Conservation (phyloP, 2,888 invertebrate genomes). For the Phymatocera aterrima region DNA sequence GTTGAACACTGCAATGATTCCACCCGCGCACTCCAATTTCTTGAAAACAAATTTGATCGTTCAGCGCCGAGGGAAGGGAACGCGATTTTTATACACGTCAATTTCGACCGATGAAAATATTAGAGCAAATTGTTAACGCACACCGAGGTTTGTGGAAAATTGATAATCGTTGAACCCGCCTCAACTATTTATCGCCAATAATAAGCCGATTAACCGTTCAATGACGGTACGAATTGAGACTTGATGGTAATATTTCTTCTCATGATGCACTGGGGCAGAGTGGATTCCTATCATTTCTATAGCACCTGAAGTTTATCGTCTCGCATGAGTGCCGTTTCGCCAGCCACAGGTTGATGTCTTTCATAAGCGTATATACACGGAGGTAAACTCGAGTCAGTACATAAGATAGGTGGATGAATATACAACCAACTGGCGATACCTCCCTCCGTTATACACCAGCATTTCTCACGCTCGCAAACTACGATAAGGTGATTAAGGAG, state of each 20-base stretch:
- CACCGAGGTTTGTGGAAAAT: no score
- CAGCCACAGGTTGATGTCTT: neutral
- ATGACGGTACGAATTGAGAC: no score
- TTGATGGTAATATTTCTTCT: no score
- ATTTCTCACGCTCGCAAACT: slow-evolving; percentile 35
- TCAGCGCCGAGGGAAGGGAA: neutral
- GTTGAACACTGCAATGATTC: neutral
- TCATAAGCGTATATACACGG: neutral
- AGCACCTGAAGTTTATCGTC: slow-evolving; percentile 8
- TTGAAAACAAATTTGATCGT: neutral
- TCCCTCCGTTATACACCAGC: neutral
- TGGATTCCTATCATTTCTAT: neutral
- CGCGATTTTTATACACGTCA: neutral
- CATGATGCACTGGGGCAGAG: no score
- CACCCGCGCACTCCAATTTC: neutral
- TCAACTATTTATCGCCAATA: no score
- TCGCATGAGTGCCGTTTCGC: slow-evolving; percentile 20
- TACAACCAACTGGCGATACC: neutral
- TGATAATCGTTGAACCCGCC: no score
- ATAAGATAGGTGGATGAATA: neutral
- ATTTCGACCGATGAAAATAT: no score
- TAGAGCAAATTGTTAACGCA: no score
- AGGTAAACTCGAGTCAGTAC: neutral
- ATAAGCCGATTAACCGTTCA: no score
- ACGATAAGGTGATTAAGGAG: slow-evolving; percentile 29